A percentile compares a stretch with the other conserved stretches of the same genome.
Conservation (phyloP, 2,797 vertebrate genomes). For the Meda fulgida region DNA sequence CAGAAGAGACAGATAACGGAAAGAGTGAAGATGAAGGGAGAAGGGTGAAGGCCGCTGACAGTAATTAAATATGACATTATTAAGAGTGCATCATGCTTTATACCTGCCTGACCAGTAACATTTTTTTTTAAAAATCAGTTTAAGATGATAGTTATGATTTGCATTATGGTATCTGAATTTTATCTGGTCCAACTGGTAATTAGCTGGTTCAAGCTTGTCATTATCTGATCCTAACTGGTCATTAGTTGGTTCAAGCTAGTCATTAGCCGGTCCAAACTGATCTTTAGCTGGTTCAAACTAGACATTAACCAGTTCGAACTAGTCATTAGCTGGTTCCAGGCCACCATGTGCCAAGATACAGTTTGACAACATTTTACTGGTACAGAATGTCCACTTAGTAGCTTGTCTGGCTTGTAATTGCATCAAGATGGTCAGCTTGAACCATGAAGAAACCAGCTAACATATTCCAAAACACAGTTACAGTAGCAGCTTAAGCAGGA, state of each 20-base stretch:
- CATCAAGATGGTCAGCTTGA: background rate
- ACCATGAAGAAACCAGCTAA: background rate
- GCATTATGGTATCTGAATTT: background rate
- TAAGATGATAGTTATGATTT: background rate
- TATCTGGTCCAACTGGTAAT: background rate
- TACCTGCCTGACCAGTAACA: background rate
- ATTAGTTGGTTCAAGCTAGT: background rate
- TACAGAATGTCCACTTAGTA: too few species aligned
- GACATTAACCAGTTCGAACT: background rate
- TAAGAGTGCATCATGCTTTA: background rate
- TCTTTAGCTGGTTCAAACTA: background rate
- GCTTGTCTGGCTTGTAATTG: background rate
- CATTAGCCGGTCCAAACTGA: background rate
- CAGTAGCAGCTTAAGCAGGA: background rate
- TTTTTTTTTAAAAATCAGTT: too few species aligned
- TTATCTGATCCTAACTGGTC: background rate
- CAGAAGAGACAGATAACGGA: background rate
- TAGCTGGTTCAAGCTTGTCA: background rate
- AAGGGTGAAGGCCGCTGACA: background rate
- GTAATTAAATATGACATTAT: background rate
- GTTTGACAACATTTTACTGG: background rate
- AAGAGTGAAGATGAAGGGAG: constrained; percentile 13
- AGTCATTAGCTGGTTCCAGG: background rate
- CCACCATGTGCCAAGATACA: background rate
- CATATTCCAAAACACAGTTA: background rate